phyloP scores from a whole-genome alignment of 2,888 invertebrate genomes.

The Lasioglossum oenotherae region DNA sequence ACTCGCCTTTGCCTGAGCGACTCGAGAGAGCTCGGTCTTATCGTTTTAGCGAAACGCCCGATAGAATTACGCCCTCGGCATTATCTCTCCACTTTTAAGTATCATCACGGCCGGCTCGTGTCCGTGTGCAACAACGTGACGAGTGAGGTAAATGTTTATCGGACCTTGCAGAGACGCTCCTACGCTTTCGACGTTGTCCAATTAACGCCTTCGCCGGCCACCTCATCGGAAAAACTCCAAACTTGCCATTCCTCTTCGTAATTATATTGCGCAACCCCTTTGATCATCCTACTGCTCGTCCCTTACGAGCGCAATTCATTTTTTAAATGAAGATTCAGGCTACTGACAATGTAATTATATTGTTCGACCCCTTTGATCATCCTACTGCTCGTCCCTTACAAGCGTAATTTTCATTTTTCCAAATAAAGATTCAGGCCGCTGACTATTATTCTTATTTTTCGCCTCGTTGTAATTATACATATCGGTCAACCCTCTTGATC shows the following conservation, averaged over 20 bases:
- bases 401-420: too few relatives aligned
- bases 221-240: not conserved
- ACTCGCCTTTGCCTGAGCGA: slow-evolving; percentile 46
- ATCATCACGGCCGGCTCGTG: slow-evolving; percentile 14
- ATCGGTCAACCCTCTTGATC: not conserved
- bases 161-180: not conserved
- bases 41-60: slow-evolving; percentile 69
- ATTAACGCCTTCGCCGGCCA: not conserved
- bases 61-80: slow-evolving; percentile 66
- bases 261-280: not conserved
- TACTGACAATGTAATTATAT: too few relatives aligned
- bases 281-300: not conserved
- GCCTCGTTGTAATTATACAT: too few relatives aligned
- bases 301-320: not conserved
- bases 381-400: too few relatives aligned
- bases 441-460: too few relatives aligned
- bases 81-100: slow-evolving; percentile 59
- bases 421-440: too few relatives aligned
- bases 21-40: slow-evolving; percentile 59
- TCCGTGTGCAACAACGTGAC: slow-evolving; percentile 1
- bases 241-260: not conserved
- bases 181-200: not conserved
- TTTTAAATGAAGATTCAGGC: too few relatives aligned
- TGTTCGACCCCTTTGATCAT: too few relatives aligned
- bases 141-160: slow-evolving; percentile 27